Evolutionary conservation across 2,888 invertebrate genomes (phyloP), one percentile per base, ranked within the genome.

Genomic region (Xylophagus ater): DNA sequence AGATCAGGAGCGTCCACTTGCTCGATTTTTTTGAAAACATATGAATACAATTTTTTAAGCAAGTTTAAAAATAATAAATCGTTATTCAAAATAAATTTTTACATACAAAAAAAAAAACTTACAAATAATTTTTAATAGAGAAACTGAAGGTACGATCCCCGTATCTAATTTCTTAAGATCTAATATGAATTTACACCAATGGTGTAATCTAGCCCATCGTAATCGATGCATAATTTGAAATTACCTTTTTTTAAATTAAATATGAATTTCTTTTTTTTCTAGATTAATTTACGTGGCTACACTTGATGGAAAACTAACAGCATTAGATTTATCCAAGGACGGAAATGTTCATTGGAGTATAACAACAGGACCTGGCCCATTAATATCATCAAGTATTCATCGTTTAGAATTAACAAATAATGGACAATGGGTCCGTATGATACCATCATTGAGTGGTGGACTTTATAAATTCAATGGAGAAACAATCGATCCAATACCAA

Each of bases 401-500:
- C 78, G 80, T 53, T 70, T 87, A 50, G 88, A 92, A 73, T 63
- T 89, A 28, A 81, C 81, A 24, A 81, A 82, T 40, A 81, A 84
- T 57, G 90, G 88, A 2, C 81, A 87, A 59, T 82, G 80, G 75
- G 78, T 89, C 13, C 74, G 88, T 33, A 73, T 96, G 57, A 90
- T 97, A 53, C 97, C 96, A 2, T 92, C 96, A 0, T 68, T 97
- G 8, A 84, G 81, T 53, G 97, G 97, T 2, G 79, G 81, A 3
- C 70, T 97, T 34, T 97, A 92, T 67, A 86, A 87, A 60, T 84
- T 92, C 60, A 87, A 92, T 61, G 92, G 89, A 0, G 81, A 84
- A 43, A 80, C 76, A 44, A 76, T 96, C 33, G 87, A 93, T 64
- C 80, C 87, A 0, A 69, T 90, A 44, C 92, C 93, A 0, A 76